These are phyloP conservation scores for Scaptomyza hsui DNA, from an alignment of 1,140 invertebrate genomes.

Conservation along the genomic window DNA sequence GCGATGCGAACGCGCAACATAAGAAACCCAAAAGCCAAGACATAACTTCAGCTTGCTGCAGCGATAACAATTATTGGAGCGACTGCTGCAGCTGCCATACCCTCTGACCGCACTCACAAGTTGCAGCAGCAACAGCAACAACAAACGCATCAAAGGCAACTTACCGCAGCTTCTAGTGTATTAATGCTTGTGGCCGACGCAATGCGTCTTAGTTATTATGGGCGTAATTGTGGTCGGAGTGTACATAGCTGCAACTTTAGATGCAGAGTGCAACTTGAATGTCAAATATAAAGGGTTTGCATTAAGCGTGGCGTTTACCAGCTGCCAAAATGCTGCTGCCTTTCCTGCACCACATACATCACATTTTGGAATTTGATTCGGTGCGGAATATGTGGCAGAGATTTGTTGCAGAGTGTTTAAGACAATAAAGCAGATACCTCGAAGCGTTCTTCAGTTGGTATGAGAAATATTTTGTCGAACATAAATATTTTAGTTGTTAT, in stretches of 20 bases:
- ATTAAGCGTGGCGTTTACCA: background rate
- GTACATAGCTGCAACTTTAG: background rate
- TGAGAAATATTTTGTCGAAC: too few relatives aligned
- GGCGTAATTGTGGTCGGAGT: slow-evolving; percentile 1
- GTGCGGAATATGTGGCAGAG: background rate
- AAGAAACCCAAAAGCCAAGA: slow-evolving; percentile 25
- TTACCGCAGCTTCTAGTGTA: slow-evolving; percentile 30
- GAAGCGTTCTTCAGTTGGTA: too few relatives aligned
- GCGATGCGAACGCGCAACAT: slow-evolving; percentile 1
- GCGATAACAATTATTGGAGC: slow-evolving; percentile 23
- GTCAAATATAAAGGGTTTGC: background rate
- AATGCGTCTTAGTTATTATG: slow-evolving; percentile 62
- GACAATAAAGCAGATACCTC: too few relatives aligned
- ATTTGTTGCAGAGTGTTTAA: background rate
- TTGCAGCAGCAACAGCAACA: slow-evolving; percentile 12
- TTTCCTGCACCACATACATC: slow-evolving; percentile 10
- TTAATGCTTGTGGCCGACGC: slow-evolving; percentile 63
- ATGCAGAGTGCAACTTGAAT: background rate
- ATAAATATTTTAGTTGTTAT: too few relatives aligned
- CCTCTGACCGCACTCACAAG: slow-evolving; percentile 34
- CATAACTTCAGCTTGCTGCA: slow-evolving; percentile 30
- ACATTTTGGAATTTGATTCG: background rate
- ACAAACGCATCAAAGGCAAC: background rate
- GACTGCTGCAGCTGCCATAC: slow-evolving; percentile 33
- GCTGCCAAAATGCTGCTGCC: background rate